A percentile compares a stretch with the other conserved stretches of the same genome.
phyloP scores from a whole-genome alignment of 2,113 vertebrate genomes.

The Antigone vipio region DNA sequence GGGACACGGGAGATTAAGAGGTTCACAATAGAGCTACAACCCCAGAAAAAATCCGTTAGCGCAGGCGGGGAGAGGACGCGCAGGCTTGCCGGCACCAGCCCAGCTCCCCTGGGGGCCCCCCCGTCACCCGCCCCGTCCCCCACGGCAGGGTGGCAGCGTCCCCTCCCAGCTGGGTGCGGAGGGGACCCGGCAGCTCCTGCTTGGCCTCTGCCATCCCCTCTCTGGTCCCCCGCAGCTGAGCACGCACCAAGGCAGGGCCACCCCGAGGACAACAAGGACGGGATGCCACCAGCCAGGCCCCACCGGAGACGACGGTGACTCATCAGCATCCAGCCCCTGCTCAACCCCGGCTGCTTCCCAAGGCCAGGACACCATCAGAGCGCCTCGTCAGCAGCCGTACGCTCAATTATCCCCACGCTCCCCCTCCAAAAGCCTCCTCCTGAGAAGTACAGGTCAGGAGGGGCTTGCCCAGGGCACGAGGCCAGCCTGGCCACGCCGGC shows the following conservation, averaged over 20 bases:
- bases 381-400: background rate
- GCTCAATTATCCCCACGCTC: rapidly evolving
- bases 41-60: constrained; percentile 37
- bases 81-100: background rate
- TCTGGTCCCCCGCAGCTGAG: background rate
- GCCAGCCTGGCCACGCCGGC: background rate
- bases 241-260: background rate
- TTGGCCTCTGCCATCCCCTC: background rate
- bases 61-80: background rate
- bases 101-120: background rate
- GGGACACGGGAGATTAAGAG: background rate
- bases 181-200: background rate
- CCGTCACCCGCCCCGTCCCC: background rate
- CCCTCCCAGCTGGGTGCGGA: background rate
- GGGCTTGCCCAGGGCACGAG: background rate
- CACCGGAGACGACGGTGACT: background rate
- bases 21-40: constrained; percentile 35
- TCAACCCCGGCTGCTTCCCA: background rate
- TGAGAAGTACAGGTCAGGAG: background rate
- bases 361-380: background rate
- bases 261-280: background rate
- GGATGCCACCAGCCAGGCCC: background rate
- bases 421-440: background rate
- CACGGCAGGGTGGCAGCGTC: background rate
- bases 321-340: background rate